phyloP scores from a whole-genome alignment of 2,888 invertebrate species.

The Drosophila anomalata region DNA sequence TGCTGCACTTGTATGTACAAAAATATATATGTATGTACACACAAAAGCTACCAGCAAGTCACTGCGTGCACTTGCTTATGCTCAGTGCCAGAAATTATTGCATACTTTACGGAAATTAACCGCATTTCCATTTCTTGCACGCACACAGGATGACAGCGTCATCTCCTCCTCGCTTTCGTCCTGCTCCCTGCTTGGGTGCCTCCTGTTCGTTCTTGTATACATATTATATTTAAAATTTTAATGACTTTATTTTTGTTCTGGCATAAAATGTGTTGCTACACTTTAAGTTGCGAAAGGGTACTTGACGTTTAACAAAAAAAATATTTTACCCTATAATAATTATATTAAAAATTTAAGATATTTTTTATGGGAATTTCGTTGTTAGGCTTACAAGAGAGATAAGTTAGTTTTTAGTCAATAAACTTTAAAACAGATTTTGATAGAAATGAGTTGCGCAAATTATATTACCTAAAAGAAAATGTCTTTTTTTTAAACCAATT shows the following conservation, averaged over 20 bases:
- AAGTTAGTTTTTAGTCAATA: too few species aligned
- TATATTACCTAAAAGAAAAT: too few species aligned
- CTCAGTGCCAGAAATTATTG: constrained; percentile 79
- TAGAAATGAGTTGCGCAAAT: too few species aligned
- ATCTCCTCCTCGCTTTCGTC: constrained; percentile 27
- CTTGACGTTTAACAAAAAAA: background rate
- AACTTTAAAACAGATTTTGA: too few species aligned
- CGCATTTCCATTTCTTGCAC: constrained; percentile 81
- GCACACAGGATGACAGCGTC: constrained; percentile 68
- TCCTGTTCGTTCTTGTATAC: constrained; percentile 31
- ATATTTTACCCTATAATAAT: background rate
- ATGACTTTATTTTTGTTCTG: constrained; percentile 74
- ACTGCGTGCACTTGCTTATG: constrained; percentile 61
- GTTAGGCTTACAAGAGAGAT: too few species aligned
- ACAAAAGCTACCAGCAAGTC: background rate
- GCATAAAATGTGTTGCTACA: constrained; percentile 58
- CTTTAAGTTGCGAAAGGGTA: constrained; percentile 11
- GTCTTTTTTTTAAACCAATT: too few species aligned
- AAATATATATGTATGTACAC: constrained; percentile 14
- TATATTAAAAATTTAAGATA: background rate
- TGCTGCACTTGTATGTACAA: constrained; percentile 38
- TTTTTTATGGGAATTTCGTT: background rate
- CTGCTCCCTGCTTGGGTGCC: background rate
- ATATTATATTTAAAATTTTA: constrained; percentile 65
- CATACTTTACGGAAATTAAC: constrained; percentile 82